Percentiles rank a stretch among this genome's conserved stretches.
Evolutionary conservation across 2,113 vertebrate species (phyloP).

Genomic region (Dipodomys merriami): DNA sequence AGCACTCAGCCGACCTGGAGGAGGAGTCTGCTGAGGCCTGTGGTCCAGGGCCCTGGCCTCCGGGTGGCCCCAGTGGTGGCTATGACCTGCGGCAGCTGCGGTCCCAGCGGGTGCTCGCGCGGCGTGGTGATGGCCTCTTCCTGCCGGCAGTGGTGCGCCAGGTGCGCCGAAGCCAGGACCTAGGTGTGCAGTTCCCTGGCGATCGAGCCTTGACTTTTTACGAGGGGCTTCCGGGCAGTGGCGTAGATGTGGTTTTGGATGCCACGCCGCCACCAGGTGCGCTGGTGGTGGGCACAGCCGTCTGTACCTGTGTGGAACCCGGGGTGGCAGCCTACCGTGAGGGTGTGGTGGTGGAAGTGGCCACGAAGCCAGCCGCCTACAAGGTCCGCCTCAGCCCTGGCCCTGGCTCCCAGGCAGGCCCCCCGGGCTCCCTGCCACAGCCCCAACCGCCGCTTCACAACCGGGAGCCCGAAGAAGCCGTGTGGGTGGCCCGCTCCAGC

Average conservation of each 20-base stretch:
- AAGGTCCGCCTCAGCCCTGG: slow-evolving; percentile 84
- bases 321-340: slow-evolving; percentile 87
- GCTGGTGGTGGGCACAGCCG: slow-evolving; percentile 87
- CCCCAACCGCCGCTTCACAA: slow-evolving; percentile 50
- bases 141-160: slow-evolving; percentile 90
- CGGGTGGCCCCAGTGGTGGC: slow-evolving; percentile 4
- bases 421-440: slow-evolving; percentile 39
- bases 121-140: slow-evolving; percentile 87
- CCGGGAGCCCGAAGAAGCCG: slow-evolving; percentile 80
- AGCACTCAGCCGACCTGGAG: slow-evolving; percentile 91
- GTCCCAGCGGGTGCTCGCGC: slow-evolving; percentile 91
- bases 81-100: slow-evolving; percentile 88
- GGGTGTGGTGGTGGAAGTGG: slow-evolving; percentile 89
- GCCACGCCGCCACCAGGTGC: slow-evolving; percentile 87
- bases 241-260: slow-evolving; percentile 90
- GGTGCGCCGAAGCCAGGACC: slow-evolving; percentile 87
- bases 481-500: slow-evolving; percentile 91
- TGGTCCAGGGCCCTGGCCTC: slow-evolving; percentile 64
- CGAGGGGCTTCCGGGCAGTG: slow-evolving; percentile 74
- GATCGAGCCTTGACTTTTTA: slow-evolving; percentile 88
- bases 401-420: slow-evolving; percentile 32
- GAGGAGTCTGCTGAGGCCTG: slow-evolving; percentile 80
- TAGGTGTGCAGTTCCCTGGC: slow-evolving; percentile 90
- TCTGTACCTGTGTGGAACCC: slow-evolving; percentile 90
- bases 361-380: slow-evolving; percentile 90